Base-by-base conservation (phyloP, 1,140 invertebrate species). In the Ips nitidus region DNA sequence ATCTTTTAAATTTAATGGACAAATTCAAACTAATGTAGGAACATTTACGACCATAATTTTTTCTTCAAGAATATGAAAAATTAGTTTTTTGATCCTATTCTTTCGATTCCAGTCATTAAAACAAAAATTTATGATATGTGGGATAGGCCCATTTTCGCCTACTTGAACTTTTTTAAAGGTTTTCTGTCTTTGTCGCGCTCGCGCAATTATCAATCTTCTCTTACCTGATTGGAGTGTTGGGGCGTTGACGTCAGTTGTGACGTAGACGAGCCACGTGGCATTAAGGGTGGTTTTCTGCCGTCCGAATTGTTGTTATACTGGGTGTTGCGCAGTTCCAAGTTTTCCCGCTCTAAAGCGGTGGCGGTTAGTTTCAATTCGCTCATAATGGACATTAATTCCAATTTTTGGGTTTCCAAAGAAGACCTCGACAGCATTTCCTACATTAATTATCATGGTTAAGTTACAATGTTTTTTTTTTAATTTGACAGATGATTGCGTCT, bases 401-500 rank as follows among this genome's bases (percentile, higher is more conserved):
- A 81, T 80, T 97, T 97, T 80, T 97, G 94, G 0, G 94, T 97
- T 83, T 97, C 95, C 52, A 97, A 80, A 5, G 91, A 91, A 36
- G 94, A 95, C 61, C 92, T 85, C 39, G 90, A 90, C 65, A 96
- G 81, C 81, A 95, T 87, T 86, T 95, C 93, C 92, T 95, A 78
- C 4, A 79, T 78, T 53, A 56, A 61, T 36, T n/a, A 41, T 57
- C 6, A 1, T 57, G 3, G 37, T 22, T 22, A 22, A 22, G 22
- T 22, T 22, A 22, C 22, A 22, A 22, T 22, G 22, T 22, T 22
- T 22, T 22, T 22, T 22, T 22, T 22, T 22, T 0, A 67, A 58
- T 5, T 57, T n/a, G n/a, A 50, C 38, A 58, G 36, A 8, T n/a
- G 8, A 5, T 3, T 52, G 1, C 5, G 4, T n/a, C 4, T 53